Conservation (phyloP, 2,113 vertebrate genomes). For the Scomber japonicus region DNA sequence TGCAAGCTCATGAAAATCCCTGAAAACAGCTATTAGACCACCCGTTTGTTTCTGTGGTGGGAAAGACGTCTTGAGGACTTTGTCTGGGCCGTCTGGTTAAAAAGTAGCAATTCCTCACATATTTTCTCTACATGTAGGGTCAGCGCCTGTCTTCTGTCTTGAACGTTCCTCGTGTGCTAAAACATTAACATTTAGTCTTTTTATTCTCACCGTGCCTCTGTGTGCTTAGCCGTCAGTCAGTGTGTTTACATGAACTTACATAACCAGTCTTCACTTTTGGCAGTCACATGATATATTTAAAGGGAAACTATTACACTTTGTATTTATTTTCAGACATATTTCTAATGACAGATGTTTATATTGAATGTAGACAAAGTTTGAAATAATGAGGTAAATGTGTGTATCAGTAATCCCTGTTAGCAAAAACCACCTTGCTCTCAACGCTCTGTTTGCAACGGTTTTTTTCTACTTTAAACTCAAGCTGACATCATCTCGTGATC, state of each 20-base stretch:
- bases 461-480: too few species aligned
- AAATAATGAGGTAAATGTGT: too few species aligned
- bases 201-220: background rate
- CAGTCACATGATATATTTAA: slow-evolving; percentile 9
- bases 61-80: background rate
- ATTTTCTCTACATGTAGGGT: background rate
- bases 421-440: too few species aligned
- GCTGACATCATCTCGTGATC: too few species aligned
- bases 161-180: background rate
- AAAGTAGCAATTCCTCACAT: background rate
- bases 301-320: too few species aligned
- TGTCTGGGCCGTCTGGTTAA: background rate
- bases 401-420: too few species aligned
- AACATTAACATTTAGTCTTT: background rate
- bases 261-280: background rate
- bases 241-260: background rate
- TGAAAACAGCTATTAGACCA: slow-evolving; percentile 18
- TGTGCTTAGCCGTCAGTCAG: background rate
- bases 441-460: too few species aligned
- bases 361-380: too few species aligned
- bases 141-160: background rate
- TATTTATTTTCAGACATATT: too few species aligned
- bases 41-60: slow-evolving; percentile 2
- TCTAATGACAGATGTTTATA: too few species aligned
- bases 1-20: background rate